Evolutionary conservation across 2,797 vertebrate species (phyloP), one percentile per base, ranked within the genome.

Genomic region (Garrulus glandarius): DNA sequence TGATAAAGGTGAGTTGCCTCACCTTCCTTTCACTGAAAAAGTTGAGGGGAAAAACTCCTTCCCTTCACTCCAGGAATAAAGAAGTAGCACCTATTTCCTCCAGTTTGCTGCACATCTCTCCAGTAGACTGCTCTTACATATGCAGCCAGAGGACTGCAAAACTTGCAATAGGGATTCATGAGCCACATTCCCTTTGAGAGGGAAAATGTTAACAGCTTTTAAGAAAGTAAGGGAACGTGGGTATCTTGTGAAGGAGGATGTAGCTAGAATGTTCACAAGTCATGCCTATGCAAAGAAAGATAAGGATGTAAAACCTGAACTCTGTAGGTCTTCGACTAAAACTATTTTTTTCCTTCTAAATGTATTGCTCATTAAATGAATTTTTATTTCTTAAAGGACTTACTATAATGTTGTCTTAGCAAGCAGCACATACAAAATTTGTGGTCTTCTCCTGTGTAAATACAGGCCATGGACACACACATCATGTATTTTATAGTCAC

Each of bases 81-180:
- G 22, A 46, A 11, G 7, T 18, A 86, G 21, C 9, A 36, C 13
- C 84, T 77, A 19, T 34, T 84, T 89, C 74, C 36, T 74, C 36
- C 32, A 19, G 5, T 43, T 71, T 72, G 37, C 47, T 55, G 30
- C 77, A 64, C 20, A 60, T 10, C 17, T 67, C 41, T 63, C 65
- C 46, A 36, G 10, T 1, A 44, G 17, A 36, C 15, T 69, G 26
- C 12, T 59, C 76, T 79, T 70, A 79, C 22, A 36, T 10, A 32
- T 1, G 3, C 39, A 92, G 26, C 17, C 1, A 0, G 0, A 4
- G 9, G 21, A 22, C 6, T 79, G 43, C 19, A 67, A 44, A 85
- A 64, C 20, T 67, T n/a, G 11, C 15, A 81, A 84, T 1, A 50
- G 8, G 6, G 27, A 80, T 84, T 87, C 85, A 49, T 53, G 13